Base-by-base conservation (phyloP, 2,113 vertebrate genomes). In the Meleagris gallopavo region DNA sequence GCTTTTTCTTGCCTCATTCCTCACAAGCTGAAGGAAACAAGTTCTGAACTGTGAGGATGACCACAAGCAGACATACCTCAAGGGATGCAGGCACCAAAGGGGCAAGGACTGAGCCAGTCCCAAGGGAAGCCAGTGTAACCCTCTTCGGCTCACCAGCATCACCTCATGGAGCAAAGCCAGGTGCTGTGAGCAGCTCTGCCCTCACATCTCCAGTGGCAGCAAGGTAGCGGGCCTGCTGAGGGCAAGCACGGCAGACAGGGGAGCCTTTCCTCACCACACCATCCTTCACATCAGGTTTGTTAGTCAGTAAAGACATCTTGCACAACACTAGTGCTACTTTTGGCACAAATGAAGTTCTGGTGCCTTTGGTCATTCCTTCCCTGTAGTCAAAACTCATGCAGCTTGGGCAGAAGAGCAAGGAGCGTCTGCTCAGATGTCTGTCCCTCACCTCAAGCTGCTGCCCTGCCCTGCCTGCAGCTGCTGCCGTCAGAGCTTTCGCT, bases 211-310 rank as follows among this genome's bases (percentile, higher is more conserved):
- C 55, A 66, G n/a, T 11, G 27, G 5, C 55, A 74, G 80, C 72
- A 79, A 88, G 43, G 67, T 24, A 54, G 22, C 9, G 22, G 3
- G 48, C 3, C 10, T 6, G 7, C 6, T 1, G 7, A 3, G 19
- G 65, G 60, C 60, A 36, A 61, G 60, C 60, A 16, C 6, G 27
- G 17, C 27, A 24, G 21, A 30, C 25, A 36, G 83, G 62, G 57
- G 9, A 80, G 54, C 9, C 22, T 70, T 38, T 12, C 20, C 32
- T 57, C 41, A 29, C 18, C 48, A 45, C 22, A 41, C 13, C 25
- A 6, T 48, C 38, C 27, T 91, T 41, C 3, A 1, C 10, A 19
- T 18, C 36, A 40, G 36, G 22, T 72, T 32, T 1, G 0, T 20
- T 48, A 55, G 34, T 60, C 3, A 5, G 36, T 81, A 50, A 55